Conservation (phyloP, 2,888 invertebrate species). For the Eupsilia transversa region DNA sequence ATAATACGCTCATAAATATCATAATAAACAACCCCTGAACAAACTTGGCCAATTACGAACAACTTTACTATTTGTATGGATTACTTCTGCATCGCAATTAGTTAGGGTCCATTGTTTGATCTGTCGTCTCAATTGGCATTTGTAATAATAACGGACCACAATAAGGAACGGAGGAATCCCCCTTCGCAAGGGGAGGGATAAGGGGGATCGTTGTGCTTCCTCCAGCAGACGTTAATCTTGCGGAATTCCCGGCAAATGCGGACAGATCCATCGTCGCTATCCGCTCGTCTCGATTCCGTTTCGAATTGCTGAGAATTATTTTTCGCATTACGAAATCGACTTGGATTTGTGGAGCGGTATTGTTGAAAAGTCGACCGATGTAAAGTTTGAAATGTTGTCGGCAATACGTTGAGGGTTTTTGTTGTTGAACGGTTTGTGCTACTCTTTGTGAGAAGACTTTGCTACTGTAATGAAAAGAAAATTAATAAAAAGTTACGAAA, state of each 20-base stretch:
- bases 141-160: slow-evolving; percentile 74
- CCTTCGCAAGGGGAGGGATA: slow-evolving; percentile 5
- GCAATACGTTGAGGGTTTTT: slow-evolving; percentile 8
- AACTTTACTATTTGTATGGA: slow-evolving; percentile 67
- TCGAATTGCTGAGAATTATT: slow-evolving; percentile 68
- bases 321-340: slow-evolving; percentile 60
- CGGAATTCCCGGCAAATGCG: slow-evolving; percentile 79
- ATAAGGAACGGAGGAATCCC: slow-evolving; percentile 52
- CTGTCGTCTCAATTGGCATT: slow-evolving; percentile 73
- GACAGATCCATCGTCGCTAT: slow-evolving; percentile 72
- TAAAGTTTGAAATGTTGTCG: slow-evolving; percentile 23
- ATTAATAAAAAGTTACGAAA: background rate
- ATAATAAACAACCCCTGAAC: slow-evolving; percentile 62
- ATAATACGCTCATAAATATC: slow-evolving; percentile 60
- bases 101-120: slow-evolving; percentile 67
- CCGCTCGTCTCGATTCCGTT: slow-evolving; percentile 68
- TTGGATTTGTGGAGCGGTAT: slow-evolving; percentile 48
- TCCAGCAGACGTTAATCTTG: slow-evolving; percentile 77
- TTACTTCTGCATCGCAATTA: slow-evolving; percentile 66
- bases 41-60: slow-evolving; percentile 63
- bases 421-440: background rate
- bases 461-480: background rate
- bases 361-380: slow-evolving; percentile 44
- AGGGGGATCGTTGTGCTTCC: slow-evolving; percentile 65
- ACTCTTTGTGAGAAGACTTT: background rate